Evolutionary conservation across 2,888 invertebrate genomes (phyloP), one percentile per base, ranked within the genome.

Genomic region (Nephrocerus scutellatus): DNA sequence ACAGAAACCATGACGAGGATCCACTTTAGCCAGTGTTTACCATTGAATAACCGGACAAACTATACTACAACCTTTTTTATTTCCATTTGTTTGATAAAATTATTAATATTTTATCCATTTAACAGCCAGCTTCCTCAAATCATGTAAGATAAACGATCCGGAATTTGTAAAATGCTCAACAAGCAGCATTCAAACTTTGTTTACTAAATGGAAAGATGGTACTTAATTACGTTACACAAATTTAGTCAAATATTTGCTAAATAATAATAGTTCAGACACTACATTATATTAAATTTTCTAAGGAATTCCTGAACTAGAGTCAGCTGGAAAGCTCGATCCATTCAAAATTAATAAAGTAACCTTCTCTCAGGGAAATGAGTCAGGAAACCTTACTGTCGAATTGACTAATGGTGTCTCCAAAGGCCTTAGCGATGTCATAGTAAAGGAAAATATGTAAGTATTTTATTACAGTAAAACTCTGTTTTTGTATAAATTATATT

Each of bases 331-430:
- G 16, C 60, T 79, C 51, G 81, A 81, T 60, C 81, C 81, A 2
- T 55, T 80, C 32, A 72, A 75, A 51, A 73, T 80, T 31, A 74
- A 75, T 9, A 71, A 73, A 63, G 73, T 80, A 56, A 72, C 74
- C 63, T 76, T 80, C 55, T 60, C 77, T 29, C 79, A 79, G 71
- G 75, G 76, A 30, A 79, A 78, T 12, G 79, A 79, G 12, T 79
- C 79, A 9, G 79, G 80, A 1, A 76, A 75, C 48, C 75, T 80
- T 2, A 79, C 79, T 54, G 79, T 79, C 24, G 78, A 79, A 5
- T 66, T 80, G 21, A 72, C 74, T 50, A 72, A 80, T 56, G 76
- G 79, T 39, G 73, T 71, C 2, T 74, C 79, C 8, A 66, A 73
- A 19, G 80, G 80, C 35, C 78, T 80, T 56, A 77, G 76, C 18